Evolutionary conservation across 1,140 invertebrate species (phyloP), one percentile per base, ranked within the genome.

Genomic region (Bradynema listronoti): DNA sequence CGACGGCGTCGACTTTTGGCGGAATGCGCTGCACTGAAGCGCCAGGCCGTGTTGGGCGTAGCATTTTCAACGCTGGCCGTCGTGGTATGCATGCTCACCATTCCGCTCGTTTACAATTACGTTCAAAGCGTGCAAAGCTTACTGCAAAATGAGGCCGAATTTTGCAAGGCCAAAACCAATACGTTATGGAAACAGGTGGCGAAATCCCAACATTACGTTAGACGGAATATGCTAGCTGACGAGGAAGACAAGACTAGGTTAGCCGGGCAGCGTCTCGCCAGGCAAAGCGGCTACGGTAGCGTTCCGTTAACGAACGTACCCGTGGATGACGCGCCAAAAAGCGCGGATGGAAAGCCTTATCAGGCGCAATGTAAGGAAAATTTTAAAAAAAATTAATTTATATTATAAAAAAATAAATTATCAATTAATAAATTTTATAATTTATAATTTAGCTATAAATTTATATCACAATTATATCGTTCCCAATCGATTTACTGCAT

Each of bases 61-160:
- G 64, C 50, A 29, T 52, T 68, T 27, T 73, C 70, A 4, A 71
- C 65, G 22, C 41, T 72, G 16, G 68, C 71, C 19, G 71, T 65
- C 9, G 63, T 73, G 58, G 53, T 73, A 30, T 73, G 71, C 55
- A 54, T 73, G 4, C 41, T 73, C 25, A 66, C 58, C 50, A 61
- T 73, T 53, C 71, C 71, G n/a, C 61, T 73, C 32, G 61, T 73
- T 32, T 73, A 73, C 47, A 73, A 71, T 49, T 73, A 73, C 53
- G 32, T 73, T 6, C 71, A 73, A 58, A 56, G 72, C 43, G 66
- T 73, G 30, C 72, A 73, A 43, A 68, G 64, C 27, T 42, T 73
- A 9, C 46, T 73, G 1, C 52, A 65, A 33, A 71, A 72, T 45
- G 71, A 73, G 45, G 72, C 67, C 1, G 71, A 73, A 39, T 73